Evolutionary conservation across 2,888 invertebrate genomes (phyloP), one percentile per base, ranked within the genome.

Genomic region (Torymus tubicola): DNA sequence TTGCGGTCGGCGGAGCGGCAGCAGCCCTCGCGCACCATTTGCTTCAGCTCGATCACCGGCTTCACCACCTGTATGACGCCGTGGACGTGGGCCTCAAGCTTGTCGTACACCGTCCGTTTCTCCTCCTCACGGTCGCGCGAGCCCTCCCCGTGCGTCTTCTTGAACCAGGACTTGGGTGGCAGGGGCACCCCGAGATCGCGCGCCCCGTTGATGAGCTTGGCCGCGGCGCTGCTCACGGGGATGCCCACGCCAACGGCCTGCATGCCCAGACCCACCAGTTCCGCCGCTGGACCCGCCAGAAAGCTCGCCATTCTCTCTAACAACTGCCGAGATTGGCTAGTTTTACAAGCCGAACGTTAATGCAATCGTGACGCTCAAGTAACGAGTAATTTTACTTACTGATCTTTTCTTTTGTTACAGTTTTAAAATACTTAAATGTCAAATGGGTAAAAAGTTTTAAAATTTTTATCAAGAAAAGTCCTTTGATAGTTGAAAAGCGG

Each of bases 231-330:
- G 70, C 71, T 50, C 1, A 81, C 76, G 2, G 85, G 82, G 3
- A 83, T 82, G 50, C 82, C 82, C 42, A 83, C 74, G 5, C 83
- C 75, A 8, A 82, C 55, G 31, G 83, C 82, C 67, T 82, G 83
- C 11, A 85, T 76, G 10, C 85, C 85, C 13, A 78, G 76, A 24
- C 83, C 85, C n/a, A 86, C 65, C 13, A 86, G 74, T 55, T 81
- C 76, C 4, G 85, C 85, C 3, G 85, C 81, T 1, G 85, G 82
- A 1, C 84, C 83, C 13, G 64, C 53, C 16, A 86, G 65, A 64
- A 84, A 71, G 63, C 82, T 80, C 0, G 78, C 63, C 70, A 75
- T 75, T 53, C 16, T 24, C 16, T 21, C 64, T 21, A 13, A 14
- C 21, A 16, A 13, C 10, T 42, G 42, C 42, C 42, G 42, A 42